Evolutionary conservation across 2,888 invertebrate genomes (phyloP), one percentile per base, ranked within the genome.

Genomic region (Pollenia angustigena): DNA sequence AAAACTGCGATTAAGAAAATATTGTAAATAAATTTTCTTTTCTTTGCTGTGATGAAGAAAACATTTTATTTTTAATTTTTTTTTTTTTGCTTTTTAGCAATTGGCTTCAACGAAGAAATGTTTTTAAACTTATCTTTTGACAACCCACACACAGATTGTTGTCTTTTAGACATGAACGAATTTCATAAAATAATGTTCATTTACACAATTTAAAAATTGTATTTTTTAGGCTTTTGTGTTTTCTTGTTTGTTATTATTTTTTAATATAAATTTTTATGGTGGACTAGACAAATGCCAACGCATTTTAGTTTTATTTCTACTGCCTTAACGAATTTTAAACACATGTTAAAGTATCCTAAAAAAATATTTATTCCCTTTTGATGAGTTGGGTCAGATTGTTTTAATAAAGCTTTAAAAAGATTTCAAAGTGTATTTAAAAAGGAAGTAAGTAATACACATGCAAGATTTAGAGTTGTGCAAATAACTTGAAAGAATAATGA

Each of bases 241-340:
- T n/a, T 40, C 1, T 42, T 23, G 12, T 18, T 44, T 46, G 48
- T 42, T 10, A 40, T 60, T 14, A 11, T 40, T 40, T 58, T 68
- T 68, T 32, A 68, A 42, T 62, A 42, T 16, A 14, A 62, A 62
- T 62, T 42, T 9, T 42, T 62, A 16, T 62, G n/a, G 9, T n/a
- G n/a, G n/a, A 48, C 32, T 14, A 23, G 48, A n/a, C 66, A 68
- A n/a, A 68, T 68, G 66, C 23, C 48, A 68, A 68, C 48, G 50
- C 32, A 48, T 68, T 68, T 16, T 23, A 14, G 14, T 68, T 48
- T 68, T 68, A 50, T 32, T 48, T 14, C 23, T 23, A 32, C 23
- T 68, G 32, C 8, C 18, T 40, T 42, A 8, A n/a, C n/a, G 23
- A 58, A 40, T 62, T 42, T 62, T 10, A 42, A n/a, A 62, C 60